These are phyloP conservation scores for Acleris laterana DNA, from an alignment of 2,888 invertebrate genomes.

Conservation along the genomic window DNA sequence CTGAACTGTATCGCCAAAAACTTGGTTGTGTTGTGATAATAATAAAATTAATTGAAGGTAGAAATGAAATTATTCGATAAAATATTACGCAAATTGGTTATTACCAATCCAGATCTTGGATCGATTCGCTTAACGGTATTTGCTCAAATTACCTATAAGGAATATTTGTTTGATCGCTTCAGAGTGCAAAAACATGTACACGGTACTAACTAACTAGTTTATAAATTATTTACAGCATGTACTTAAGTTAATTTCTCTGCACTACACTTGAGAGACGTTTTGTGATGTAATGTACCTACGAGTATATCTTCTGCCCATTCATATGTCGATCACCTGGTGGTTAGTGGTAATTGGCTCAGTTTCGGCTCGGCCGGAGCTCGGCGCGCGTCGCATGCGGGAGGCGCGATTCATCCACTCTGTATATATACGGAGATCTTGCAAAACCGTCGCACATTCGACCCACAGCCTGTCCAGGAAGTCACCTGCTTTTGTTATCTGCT, in stretches of 20 bases:
- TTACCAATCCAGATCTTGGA: too few relatives aligned
- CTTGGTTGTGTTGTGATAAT: neutral
- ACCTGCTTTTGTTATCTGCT: constrained; percentile 64
- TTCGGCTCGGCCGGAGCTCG: constrained; percentile 63
- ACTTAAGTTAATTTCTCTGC: constrained; percentile 13
- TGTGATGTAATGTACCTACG: constrained; percentile 40
- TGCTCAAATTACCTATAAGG: too few relatives aligned
- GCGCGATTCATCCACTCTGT: constrained; percentile 64
- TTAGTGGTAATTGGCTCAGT: constrained; percentile 73
- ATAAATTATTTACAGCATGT: constrained; percentile 1
- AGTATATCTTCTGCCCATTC: constrained; percentile 61
- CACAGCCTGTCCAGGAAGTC: constrained; percentile 77
- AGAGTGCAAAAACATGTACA: too few relatives aligned
- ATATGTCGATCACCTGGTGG: constrained; percentile 69
- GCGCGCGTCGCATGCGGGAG: constrained; percentile 56
- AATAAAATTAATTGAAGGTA: too few relatives aligned
- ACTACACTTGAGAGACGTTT: constrained; percentile 12
- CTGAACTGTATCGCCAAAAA: neutral
- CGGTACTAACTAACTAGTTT: too few relatives aligned
- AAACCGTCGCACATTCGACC: constrained; percentile 80
- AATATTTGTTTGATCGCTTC: too few relatives aligned
- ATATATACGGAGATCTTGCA: constrained; percentile 80
- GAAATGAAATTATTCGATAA: too few relatives aligned
- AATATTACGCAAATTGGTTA: too few relatives aligned
- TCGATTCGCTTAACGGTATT: too few relatives aligned